A percentile compares a stretch with the other conserved stretches of the same genome.
phyloP scores from a whole-genome alignment of 64 coral and sea anemone genomes.

The Montipora foliosa region DNA sequence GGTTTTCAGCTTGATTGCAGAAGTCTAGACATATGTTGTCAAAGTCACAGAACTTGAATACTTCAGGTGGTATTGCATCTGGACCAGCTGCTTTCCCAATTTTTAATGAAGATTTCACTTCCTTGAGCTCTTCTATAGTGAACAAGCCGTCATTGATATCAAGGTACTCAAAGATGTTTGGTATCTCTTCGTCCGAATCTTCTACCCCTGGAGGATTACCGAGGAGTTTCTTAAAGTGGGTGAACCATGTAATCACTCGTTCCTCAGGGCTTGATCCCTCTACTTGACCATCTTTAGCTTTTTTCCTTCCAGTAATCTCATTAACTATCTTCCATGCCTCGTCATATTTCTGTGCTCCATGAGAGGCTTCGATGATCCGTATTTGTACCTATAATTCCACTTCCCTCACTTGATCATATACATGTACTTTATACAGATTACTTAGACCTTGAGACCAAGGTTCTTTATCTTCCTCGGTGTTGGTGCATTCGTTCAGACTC shows the following conservation, averaged over 20 bases:
- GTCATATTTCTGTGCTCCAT: constrained; percentile 35
- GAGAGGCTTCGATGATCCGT: constrained; percentile 34
- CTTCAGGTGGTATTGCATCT: constrained; percentile 38
- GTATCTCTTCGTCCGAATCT: constrained; percentile 1
- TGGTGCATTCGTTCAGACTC: constrained; percentile 19
- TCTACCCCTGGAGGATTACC: constrained; percentile 23
- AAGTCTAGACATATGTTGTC: constrained; percentile 41
- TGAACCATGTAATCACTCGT: constrained; percentile 36
- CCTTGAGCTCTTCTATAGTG: constrained; percentile 47
- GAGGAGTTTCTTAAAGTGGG: constrained; percentile 53
- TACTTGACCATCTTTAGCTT: constrained; percentile 54
- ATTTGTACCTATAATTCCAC: constrained; percentile 50
- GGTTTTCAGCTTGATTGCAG: constrained; percentile 31
- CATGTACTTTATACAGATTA: constrained; percentile 44
- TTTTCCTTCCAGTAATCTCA: constrained; percentile 61
- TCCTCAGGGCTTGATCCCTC: constrained; percentile 31
- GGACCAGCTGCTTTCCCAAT: not conserved
- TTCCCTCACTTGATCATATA: constrained; percentile 61
- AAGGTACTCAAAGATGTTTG: not conserved
- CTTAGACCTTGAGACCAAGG: constrained; percentile 2
- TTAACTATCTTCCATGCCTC: constrained; percentile 58
- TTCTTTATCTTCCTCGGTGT: constrained; percentile 47
- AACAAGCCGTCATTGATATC: constrained; percentile 16
- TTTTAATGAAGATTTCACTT: constrained; percentile 41
- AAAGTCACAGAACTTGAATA: constrained; percentile 22